A percentile compares a stretch with the other conserved stretches of the same genome.
phyloP scores from a whole-genome alignment of 2,797 vertebrate species.

The Melanotaenia trifasciata region DNA sequence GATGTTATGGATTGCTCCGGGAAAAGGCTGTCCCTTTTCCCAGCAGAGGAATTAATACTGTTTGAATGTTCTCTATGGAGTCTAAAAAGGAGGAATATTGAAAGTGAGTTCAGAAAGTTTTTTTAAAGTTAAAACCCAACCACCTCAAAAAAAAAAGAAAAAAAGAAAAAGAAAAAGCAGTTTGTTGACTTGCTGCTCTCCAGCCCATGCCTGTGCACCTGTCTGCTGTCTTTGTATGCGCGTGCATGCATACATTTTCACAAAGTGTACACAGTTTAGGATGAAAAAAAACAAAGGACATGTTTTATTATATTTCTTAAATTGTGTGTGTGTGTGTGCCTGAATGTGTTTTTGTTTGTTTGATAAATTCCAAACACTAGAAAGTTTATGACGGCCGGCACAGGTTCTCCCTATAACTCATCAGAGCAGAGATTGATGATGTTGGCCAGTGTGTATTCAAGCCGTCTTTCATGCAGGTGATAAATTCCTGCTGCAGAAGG shows the following conservation, averaged over 20 bases:
- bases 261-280: neutral
- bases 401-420: constrained; percentile 20
- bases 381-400: constrained; percentile 26
- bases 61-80: constrained; percentile 72
- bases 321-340: neutral
- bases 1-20: constrained; percentile 82
- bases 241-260: neutral
- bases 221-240: constrained; percentile 37
- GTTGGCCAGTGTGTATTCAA: constrained; percentile 58
- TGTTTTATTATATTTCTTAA: neutral
- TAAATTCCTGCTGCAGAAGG: constrained; percentile 64
- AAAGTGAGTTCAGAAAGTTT: constrained; percentile 51
- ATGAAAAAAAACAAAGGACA: neutral
- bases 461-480: constrained; percentile 70
- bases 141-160: constrained; percentile 71
- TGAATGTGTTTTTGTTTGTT: constrained; percentile 8
- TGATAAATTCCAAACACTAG: constrained; percentile 24
- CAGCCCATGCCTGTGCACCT: constrained; percentile 59
- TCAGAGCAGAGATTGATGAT: constrained; percentile 56
- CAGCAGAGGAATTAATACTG: constrained; percentile 79
- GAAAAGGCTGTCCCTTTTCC: constrained; percentile 78
- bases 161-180: constrained; percentile 39
- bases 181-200: constrained; percentile 61
- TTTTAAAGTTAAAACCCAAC: constrained; percentile 66
- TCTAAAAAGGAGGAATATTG: constrained; percentile 66